Base-by-base conservation (phyloP, 2,888 invertebrate species). In the Parochlus steinenii region DNA sequence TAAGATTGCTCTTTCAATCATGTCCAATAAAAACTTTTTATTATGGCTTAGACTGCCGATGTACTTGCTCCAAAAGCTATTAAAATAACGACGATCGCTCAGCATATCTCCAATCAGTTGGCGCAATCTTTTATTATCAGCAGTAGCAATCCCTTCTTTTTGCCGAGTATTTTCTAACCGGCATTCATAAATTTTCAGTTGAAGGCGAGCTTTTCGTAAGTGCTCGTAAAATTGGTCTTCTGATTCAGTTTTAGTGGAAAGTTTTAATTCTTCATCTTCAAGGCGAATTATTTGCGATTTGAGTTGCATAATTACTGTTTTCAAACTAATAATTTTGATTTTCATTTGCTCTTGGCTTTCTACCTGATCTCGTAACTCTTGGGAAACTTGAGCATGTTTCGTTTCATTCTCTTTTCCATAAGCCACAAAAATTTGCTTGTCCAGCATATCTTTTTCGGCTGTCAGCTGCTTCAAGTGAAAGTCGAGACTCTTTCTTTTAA, bases 11-110 rank as follows among this genome's bases (percentile, higher is more conserved):
- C 54, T 50, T 33, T 56, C 57, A 12, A 57, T 53, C 12, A 58
- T 41, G 37, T 57, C 56, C 5, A 51, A 47, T 1, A 59, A 45
- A 40, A 56, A 56, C 41, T 55, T 56, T 29, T 55, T 52, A 35
- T 58, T 56, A 31, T 51, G 50, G 26, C 51, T 54, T 10, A 58
- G 39, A 6, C 49, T 49, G 14, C 48, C 50, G 6, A 58, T 52
- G 48, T 55, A 47, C 33, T 53, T 53, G 4, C 49, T 46, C 42
- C 57, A 59, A 3, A 49, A 45, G 5, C 51, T 48, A 31, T 58
- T 56, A 33, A 58, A 58, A 27, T 48, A 45, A 1, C 48, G 43
- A 4, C 59, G 47, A 35, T 54, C 49, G 28, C 52, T 48, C 2
- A 58, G 45, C 33, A 53, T 48, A 8, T 49, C 42, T 1, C 48